Evolutionary conservation across 2,113 vertebrate species (phyloP).

Genomic region (Seriola quinqueradiata): DNA sequence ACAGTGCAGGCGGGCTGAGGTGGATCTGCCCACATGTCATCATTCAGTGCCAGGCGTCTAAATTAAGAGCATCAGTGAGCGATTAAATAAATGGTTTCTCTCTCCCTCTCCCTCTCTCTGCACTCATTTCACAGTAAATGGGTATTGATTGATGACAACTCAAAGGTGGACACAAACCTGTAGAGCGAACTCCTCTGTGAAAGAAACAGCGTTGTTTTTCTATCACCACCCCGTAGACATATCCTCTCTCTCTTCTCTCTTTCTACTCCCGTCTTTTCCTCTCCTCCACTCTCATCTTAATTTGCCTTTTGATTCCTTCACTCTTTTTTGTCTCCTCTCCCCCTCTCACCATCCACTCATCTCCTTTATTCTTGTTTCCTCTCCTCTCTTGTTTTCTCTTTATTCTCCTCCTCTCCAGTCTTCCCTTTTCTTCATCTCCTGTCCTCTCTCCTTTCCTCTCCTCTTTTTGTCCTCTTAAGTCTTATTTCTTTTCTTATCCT

Average conservation of each 20-base stretch:
- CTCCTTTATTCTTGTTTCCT: background rate
- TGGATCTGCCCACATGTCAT: conserved; percentile 34
- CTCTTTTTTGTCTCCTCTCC: background rate
- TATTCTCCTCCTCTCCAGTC: background rate
- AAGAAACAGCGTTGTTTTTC: background rate
- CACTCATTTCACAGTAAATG: conserved; percentile 8
- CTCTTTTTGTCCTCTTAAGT: background rate
- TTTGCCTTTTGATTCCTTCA: background rate
- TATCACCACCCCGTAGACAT: background rate
- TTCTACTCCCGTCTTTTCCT: background rate
- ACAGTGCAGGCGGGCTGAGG: background rate
- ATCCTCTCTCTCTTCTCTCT: too few species aligned
- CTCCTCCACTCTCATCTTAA: too few species aligned
- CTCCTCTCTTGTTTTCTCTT: background rate
- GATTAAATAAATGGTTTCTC: conserved; percentile 20
- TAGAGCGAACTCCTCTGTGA: background rate
- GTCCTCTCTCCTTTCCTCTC: conserved; percentile 15
- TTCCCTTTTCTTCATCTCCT: background rate
- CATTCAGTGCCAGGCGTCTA: conserved; percentile 17
- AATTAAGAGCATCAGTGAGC: conserved; percentile 39
- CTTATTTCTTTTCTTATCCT: background rate
- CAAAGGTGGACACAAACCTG: background rate
- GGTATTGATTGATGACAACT: conserved; percentile 25
- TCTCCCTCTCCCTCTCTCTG: background rate
- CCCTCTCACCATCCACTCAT: too few species aligned